Conservation (phyloP, 2,888 invertebrate genomes). For the Gastrophysa polygoni region DNA sequence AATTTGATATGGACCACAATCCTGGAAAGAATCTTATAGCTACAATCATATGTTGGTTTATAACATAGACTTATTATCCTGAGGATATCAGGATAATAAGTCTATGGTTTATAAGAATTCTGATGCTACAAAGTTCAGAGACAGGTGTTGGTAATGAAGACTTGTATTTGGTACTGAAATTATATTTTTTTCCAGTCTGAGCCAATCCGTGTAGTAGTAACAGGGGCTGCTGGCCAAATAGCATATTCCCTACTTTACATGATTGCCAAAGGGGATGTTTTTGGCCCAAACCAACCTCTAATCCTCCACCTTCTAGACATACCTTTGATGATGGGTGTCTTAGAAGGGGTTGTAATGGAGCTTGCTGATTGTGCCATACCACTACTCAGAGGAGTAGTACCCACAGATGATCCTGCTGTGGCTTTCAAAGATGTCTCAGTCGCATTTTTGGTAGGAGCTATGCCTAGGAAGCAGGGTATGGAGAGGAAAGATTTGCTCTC, state of each 20-base stretch:
- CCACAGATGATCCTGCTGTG: constrained; percentile 84
- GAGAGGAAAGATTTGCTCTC: constrained; percentile 96
- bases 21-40: no score
- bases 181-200: constrained; percentile 66
- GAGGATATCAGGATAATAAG: no score
- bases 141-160: no score
- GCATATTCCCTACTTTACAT: constrained; percentile 95
- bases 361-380: constrained; percentile 94
- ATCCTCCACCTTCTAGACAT: constrained; percentile 93
- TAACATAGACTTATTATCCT: no score
- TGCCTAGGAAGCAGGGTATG: constrained; percentile 98
- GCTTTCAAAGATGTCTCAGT: constrained; percentile 97
- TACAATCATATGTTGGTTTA: no score
- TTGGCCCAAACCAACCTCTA: constrained; percentile 86
- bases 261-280: constrained; percentile 94
- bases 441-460: constrained; percentile 96
- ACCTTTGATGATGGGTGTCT: constrained; percentile 91
- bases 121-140: no score
- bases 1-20: no score
- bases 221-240: constrained; percentile 99
- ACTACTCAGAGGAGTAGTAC: constrained; percentile 79
- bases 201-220: constrained; percentile 92
- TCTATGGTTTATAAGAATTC: no score
- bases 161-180: no score
- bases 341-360: constrained; percentile 99